Conservation (phyloP, 2,888 invertebrate species). For the Crioceris asparagi region DNA sequence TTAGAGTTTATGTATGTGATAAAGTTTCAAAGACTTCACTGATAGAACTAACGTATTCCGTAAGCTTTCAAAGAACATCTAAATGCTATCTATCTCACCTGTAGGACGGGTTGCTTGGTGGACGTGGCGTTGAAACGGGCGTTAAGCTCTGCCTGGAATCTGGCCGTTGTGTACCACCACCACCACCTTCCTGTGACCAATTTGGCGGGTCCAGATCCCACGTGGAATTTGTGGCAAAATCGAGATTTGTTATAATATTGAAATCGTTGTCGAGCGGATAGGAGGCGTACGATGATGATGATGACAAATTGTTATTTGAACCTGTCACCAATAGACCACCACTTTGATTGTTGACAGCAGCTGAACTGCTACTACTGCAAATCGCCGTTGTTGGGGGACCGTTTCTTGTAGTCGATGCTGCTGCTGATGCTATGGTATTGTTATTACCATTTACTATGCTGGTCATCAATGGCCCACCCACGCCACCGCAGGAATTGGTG, state of each 20-base stretch:
- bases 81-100: too few species aligned
- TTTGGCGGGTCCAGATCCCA: constrained; percentile 43
- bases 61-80: too few species aligned
- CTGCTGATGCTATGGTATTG: constrained; percentile 14
- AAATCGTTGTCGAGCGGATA: constrained; percentile 36
- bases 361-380: constrained; percentile 19
- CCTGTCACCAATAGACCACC: too few species aligned
- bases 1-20: too few species aligned
- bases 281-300: constrained; percentile 19
- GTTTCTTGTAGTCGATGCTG: constrained; percentile 22
- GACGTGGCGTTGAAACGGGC: constrained; percentile 39
- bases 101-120: constrained; percentile 1
- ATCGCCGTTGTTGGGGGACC: constrained; percentile 12
- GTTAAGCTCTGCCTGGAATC: constrained; percentile 54
- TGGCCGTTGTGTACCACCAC: constrained; percentile 40
- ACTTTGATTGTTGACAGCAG: background rate
- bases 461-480: constrained; percentile 66
- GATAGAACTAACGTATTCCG: too few species aligned
- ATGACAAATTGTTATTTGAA: too few species aligned
- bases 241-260: constrained; percentile 35
- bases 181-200: constrained; percentile 25
- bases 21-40: too few species aligned
- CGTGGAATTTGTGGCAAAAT: constrained; percentile 50
- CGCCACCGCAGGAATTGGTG: constrained; percentile 25
- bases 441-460: constrained; percentile 56